Conservation (phyloP, 1,140 invertebrate species). For the Neomicropteryx cornuta region DNA sequence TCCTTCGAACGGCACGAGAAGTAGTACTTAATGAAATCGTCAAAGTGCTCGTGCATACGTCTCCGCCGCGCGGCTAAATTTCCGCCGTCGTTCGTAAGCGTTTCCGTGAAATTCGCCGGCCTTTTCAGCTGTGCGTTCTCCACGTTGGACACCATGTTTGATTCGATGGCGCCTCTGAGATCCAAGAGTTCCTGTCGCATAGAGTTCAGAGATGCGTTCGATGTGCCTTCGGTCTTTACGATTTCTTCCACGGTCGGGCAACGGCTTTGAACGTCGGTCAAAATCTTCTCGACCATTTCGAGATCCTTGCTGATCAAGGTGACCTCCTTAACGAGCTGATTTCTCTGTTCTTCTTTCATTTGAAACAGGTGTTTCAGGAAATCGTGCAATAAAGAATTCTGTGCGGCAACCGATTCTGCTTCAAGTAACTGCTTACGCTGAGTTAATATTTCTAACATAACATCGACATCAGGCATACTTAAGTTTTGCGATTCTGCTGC, state of each 20-base stretch:
- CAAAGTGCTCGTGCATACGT: constrained; percentile 77
- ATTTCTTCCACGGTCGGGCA: constrained; percentile 33
- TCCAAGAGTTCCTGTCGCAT: constrained; percentile 47
- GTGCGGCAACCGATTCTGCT: constrained; percentile 64
- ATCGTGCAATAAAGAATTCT: constrained; percentile 72
- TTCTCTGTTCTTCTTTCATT: constrained; percentile 63
- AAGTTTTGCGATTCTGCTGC: constrained; percentile 59
- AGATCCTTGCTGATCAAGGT: constrained; percentile 68
- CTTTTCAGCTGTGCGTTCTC: constrained; percentile 16
- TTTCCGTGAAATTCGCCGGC: constrained; percentile 26
- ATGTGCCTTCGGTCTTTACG: constrained; percentile 23
- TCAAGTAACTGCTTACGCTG: constrained; percentile 71
- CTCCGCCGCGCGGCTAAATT: constrained; percentile 56
- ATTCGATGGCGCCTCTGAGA: constrained; percentile 44
- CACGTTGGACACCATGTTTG: constrained; percentile 30
- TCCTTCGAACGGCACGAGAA: constrained; percentile 67
- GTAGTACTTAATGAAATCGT: constrained; percentile 84
- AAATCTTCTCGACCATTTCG: constrained; percentile 63
- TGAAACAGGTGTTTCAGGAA: constrained; percentile 70
- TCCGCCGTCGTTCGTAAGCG: constrained; percentile 18
- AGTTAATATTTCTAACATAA: constrained; percentile 68
- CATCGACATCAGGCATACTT: constrained; percentile 67
- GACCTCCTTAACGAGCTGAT: constrained; percentile 59
- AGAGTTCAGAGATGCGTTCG: constrained; percentile 36
- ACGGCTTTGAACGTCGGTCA: constrained; percentile 55